Conservation (phyloP, 1,140 invertebrate genomes). For the Temnothorax longispinosus region DNA sequence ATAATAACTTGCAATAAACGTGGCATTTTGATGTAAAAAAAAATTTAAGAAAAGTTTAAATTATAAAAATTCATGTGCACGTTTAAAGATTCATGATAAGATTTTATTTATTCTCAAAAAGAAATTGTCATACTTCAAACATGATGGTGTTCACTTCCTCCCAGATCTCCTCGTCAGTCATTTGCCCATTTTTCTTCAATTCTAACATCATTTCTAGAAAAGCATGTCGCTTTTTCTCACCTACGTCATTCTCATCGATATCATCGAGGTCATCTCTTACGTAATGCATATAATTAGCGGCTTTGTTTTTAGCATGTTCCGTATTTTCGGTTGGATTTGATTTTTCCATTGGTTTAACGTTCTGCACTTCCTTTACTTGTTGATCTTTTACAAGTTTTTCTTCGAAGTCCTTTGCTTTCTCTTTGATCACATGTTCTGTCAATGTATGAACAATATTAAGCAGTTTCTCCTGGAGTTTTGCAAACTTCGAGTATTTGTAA, state of each 20-base stretch:
- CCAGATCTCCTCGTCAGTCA: slow-evolving; percentile 92
- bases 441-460: slow-evolving; percentile 89
- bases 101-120: slow-evolving; percentile 38
- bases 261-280: slow-evolving; percentile 90
- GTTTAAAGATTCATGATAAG: neutral
- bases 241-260: slow-evolving; percentile 90
- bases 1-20: neutral
- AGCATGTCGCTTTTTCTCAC: slow-evolving; percentile 91
- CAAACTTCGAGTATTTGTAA: slow-evolving; percentile 87
- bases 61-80: neutral
- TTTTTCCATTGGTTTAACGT: slow-evolving; percentile 38
- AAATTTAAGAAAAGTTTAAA: neutral
- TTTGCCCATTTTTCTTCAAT: slow-evolving; percentile 86
- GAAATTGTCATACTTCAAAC: slow-evolving; percentile 89
- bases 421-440: slow-evolving; percentile 88
- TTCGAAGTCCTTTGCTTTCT: slow-evolving; percentile 80
- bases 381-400: neutral
- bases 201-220: slow-evolving; percentile 95
- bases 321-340: neutral
- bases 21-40: neutral
- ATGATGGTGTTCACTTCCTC: slow-evolving; percentile 95
- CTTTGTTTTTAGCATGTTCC: slow-evolving; percentile 82
- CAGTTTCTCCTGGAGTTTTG: slow-evolving; percentile 87
- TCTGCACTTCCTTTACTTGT: neutral
- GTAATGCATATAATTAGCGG: slow-evolving; percentile 75